These are phyloP conservation scores for Laterallus jamaicensis DNA, from an alignment of 2,113 vertebrate genomes.

Conservation along the genomic window DNA sequence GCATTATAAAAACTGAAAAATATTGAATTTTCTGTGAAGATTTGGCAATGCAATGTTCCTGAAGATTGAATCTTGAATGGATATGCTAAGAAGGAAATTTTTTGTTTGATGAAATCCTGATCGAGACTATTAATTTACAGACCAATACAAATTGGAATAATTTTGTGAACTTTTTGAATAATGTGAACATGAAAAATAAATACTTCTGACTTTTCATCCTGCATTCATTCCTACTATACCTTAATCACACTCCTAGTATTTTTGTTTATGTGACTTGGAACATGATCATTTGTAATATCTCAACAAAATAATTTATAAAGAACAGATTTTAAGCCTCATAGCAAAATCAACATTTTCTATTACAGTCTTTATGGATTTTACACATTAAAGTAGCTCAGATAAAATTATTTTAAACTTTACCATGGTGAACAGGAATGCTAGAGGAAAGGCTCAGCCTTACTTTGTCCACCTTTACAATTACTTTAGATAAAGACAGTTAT, in stretches of 20 bases:
- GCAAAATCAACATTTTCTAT: neutral
- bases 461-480: neutral
- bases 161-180: neutral
- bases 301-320: constrained; percentile 3
- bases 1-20: neutral
- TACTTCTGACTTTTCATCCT: neutral
- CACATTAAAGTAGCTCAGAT: neutral
- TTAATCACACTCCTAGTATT: neutral
- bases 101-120: neutral
- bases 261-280: neutral
- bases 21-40: neutral
- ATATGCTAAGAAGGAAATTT: neutral
- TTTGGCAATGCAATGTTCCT: neutral
- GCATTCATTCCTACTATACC: neutral
- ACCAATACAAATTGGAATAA: neutral
- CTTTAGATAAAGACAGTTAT: neutral
- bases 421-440: neutral
- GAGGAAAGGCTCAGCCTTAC: neutral
- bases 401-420: neutral
- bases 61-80: neutral
- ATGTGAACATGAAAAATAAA: neutral
- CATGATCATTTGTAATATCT: neutral
- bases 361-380: neutral
- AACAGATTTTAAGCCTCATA: neutral
- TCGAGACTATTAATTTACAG: neutral